These are phyloP conservation scores for Cyrtonyx montezumae DNA, from an alignment of 2,113 vertebrate species.

Conservation along the genomic window DNA sequence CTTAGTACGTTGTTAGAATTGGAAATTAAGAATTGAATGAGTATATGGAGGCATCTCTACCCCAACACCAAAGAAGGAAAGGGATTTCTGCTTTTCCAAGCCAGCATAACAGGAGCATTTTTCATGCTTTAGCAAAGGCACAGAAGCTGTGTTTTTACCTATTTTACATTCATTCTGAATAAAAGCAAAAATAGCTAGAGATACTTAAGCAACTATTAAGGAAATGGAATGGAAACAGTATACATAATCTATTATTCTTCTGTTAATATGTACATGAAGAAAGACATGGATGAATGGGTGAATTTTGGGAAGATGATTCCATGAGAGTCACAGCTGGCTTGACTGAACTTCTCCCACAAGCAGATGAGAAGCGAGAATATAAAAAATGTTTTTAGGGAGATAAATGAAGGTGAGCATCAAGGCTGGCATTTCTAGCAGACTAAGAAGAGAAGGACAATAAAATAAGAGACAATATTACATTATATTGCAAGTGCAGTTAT, in stretches of 20 bases:
- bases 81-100: neutral
- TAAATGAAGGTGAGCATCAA: neutral
- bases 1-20: neutral
- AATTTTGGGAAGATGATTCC: neutral
- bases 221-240: rapidly evolving
- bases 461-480: neutral
- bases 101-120: neutral
- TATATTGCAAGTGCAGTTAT: neutral
- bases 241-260: neutral
- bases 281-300: neutral
- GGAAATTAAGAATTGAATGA: neutral
- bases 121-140: neutral
- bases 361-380: neutral
- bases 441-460: neutral
- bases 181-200: neutral
- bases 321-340: neutral
- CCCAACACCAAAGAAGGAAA: rapidly evolving
- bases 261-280: neutral
- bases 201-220: neutral
- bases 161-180: neutral
- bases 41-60: neutral
- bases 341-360: neutral
- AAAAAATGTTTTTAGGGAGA: neutral
- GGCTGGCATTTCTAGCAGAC: neutral
- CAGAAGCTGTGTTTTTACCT: neutral